These are phyloP conservation scores for Rutilus rutilus DNA, from an alignment of 2,113 vertebrate genomes.

Conservation along the genomic window DNA sequence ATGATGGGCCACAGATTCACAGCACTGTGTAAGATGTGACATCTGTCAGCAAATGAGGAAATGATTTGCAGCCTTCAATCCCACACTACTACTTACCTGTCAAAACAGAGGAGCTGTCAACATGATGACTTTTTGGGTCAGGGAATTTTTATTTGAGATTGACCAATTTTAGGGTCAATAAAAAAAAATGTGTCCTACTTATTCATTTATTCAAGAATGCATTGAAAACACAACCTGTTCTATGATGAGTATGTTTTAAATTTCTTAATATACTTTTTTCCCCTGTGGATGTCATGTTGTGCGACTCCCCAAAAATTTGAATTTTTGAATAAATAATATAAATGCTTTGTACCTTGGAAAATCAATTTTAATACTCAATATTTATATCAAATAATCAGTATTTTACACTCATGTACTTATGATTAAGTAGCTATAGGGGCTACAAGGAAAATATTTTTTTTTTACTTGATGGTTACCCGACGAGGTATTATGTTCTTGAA, in stretches of 20 bases:
- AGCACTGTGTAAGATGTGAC: slow-evolving; percentile 34
- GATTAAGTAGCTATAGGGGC: too few species aligned
- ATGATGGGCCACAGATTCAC: slow-evolving; percentile 50
- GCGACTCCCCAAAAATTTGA: fast-evolving
- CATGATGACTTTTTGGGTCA: not conserved
- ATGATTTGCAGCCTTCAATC: slow-evolving; percentile 47
- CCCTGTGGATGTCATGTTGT: not conserved
- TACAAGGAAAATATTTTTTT: not conserved
- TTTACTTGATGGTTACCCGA: not conserved
- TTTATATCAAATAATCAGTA: too few species aligned
- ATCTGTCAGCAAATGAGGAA: slow-evolving; percentile 51
- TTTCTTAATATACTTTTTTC: too few species aligned
- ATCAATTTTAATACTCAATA: too few species aligned
- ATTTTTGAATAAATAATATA: not conserved
- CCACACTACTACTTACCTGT: slow-evolving; percentile 44
- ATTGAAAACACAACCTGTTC: too few species aligned
- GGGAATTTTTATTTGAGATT: not conserved
- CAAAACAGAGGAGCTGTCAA: slow-evolving; percentile 33
- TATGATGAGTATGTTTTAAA: too few species aligned
- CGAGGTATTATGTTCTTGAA: not conserved
- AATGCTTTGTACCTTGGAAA: not conserved
- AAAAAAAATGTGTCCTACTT: not conserved
- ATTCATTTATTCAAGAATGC: not conserved
- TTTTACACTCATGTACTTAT: too few species aligned
- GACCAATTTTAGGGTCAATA: not conserved